Evolutionary conservation across 2,888 invertebrate genomes (phyloP), one percentile per base, ranked within the genome.

Genomic region (Sphaerophoria rueppellii): DNA sequence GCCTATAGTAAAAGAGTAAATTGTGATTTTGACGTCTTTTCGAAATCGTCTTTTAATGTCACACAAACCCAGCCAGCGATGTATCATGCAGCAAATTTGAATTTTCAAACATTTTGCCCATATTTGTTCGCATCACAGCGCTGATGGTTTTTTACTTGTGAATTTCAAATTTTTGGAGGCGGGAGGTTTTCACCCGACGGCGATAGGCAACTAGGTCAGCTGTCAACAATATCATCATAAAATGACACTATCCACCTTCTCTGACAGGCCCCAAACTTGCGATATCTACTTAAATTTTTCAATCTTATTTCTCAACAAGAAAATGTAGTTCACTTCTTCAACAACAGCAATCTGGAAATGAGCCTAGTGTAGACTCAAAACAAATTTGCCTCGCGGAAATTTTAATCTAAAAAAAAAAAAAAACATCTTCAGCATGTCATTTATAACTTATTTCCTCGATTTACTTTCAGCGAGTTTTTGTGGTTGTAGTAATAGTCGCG

Each of bases 401-500:
- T 67, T 54, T 63, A 67, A 24, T 24, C 77, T 70, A 77, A 77
- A 63, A 43, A 35, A 77, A 63, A 43, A 35, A 34, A 67, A 82
- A 71, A 67, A 48, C 81, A 82, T 82, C 82, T 82, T 77, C 82
- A 77, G 55, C 16, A 50, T 72, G 72, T 82, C 82, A 77, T 82
- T 82, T 72, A 67, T 77, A 67, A 82, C 71, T 48, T 72, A 76
- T 67, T 82, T 81, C 55, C 48, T 63, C 70, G 79, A 78, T 79
- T 82, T 82, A 82, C 73, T 82, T 82, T 82, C 79, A 70, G 50
- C 82, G 32, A 65, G 16, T 50, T 78, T 74, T 78, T 37, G 52
- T 74, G 61, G 57, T 24, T 34, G 35, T 24, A 24, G 24, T 24
- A 24, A 24, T 24, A 2, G 24, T 24, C 24, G 32, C 60, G 46